A percentile compares a stretch with the other conserved stretches of the same genome.
phyloP scores from a whole-genome alignment of 2,113 vertebrate genomes.

The Halichoerus grypus region DNA sequence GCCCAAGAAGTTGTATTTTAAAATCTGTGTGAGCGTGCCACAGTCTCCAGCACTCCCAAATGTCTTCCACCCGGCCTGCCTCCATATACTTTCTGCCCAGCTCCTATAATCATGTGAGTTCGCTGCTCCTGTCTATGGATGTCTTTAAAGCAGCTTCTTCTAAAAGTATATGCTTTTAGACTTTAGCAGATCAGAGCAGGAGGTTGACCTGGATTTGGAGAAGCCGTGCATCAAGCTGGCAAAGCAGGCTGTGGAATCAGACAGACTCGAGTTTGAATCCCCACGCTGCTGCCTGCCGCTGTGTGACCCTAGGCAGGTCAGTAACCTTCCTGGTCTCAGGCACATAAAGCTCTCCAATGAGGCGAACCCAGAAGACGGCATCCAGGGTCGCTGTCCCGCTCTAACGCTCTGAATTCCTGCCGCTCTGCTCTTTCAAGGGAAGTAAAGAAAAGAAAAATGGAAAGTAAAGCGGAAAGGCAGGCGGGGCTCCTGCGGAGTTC shows the following conservation, averaged over 20 bases:
- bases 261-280: neutral
- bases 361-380: accelerated
- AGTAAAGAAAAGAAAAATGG: neutral
- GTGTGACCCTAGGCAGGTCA: too few relatives aligned
- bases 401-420: neutral
- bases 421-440: neutral
- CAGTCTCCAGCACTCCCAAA: neutral
- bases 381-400: neutral
- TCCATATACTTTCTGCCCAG: neutral
- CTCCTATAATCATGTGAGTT: neutral
- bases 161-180: neutral
- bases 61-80: neutral
- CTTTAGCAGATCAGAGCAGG: neutral
- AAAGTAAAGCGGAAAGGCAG: neutral
- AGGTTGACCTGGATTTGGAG: too few relatives aligned
- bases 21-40: neutral
- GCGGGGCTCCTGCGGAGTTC: neutral
- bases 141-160: neutral
- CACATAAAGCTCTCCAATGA: neutral
- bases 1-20: neutral
- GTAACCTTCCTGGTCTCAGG: neutral
- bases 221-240: neutral
- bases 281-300: accelerated
- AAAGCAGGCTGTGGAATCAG: neutral
- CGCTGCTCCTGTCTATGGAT: neutral